Evolutionary conservation across 2,113 vertebrate species (phyloP).

Genomic region (Opisthocomus hoazin): DNA sequence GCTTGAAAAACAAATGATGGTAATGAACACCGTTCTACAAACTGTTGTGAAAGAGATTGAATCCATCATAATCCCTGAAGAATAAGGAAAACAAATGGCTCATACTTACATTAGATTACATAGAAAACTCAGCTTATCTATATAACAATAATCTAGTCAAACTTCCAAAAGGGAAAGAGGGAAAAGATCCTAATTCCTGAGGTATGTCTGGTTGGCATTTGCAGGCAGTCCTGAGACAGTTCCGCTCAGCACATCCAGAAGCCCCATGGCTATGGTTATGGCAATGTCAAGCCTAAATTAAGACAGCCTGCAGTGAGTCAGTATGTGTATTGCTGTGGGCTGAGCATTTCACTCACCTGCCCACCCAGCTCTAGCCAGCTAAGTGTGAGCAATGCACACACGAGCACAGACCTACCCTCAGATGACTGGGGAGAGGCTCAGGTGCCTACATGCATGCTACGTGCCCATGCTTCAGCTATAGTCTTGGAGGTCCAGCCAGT

Average conservation of each 20-base stretch:
- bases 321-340: neutral
- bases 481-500: neutral
- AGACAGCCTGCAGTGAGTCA: rapidly evolving
- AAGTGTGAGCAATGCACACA: neutral
- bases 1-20: neutral
- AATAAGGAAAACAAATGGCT: neutral
- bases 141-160: neutral
- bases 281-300: rapidly evolving
- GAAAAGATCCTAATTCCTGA: neutral
- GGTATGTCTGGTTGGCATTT: neutral
- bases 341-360: neutral
- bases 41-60: neutral
- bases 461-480: neutral
- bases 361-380: neutral
- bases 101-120: neutral
- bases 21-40: neutral
- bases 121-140: neutral
- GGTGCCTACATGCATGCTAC: rapidly evolving
- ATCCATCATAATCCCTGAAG: neutral
- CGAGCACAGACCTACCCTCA: neutral
- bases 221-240: neutral
- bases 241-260: neutral
- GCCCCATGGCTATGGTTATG: neutral
- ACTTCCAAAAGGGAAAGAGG: neutral
- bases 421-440: neutral